Conservation (phyloP, 92 coral and sea anemone species). For the Paramuricea clavata region DNA sequence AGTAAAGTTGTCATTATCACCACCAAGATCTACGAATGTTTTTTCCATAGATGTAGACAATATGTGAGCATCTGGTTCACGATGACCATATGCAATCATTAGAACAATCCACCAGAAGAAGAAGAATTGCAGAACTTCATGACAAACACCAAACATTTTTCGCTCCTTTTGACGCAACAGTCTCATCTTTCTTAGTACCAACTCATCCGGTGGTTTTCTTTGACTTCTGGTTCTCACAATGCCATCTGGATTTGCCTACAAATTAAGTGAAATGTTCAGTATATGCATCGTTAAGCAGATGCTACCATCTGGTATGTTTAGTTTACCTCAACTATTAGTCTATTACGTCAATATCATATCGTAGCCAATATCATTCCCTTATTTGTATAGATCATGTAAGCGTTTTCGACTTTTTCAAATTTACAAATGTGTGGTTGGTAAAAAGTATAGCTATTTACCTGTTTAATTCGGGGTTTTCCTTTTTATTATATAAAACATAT, state of each 20-base stretch:
- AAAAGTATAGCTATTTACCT: too few relatives aligned
- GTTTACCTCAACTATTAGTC: too few relatives aligned
- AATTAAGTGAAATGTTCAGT: constrained; percentile 9
- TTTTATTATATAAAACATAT: too few relatives aligned
- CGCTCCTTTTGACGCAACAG: constrained; percentile 85
- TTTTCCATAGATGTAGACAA: constrained; percentile 84
- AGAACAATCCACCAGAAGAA: constrained; percentile 94
- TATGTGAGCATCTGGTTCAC: constrained; percentile 91
- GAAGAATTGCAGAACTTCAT: constrained; percentile 83
- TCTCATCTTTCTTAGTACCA: constrained; percentile 79
- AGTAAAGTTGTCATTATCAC: constrained; percentile 43
- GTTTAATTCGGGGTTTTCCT: too few relatives aligned
- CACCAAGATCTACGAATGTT: constrained; percentile 72
- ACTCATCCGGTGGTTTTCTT: constrained; percentile 47
- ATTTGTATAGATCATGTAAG: too few relatives aligned
- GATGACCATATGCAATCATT: constrained; percentile 90
- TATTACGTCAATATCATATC: too few relatives aligned
- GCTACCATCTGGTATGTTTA: too few relatives aligned
- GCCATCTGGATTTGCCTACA: constrained; percentile 37
- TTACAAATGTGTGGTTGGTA: too few relatives aligned
- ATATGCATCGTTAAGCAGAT: too few relatives aligned
- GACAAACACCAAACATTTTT: constrained; percentile 87
- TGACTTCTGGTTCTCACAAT: background rate
- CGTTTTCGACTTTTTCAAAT: too few relatives aligned
- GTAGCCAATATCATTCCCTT: too few relatives aligned